Evolutionary conservation across 2,797 vertebrate genomes (phyloP).

Genomic region (Gambelia wislizenii): DNA sequence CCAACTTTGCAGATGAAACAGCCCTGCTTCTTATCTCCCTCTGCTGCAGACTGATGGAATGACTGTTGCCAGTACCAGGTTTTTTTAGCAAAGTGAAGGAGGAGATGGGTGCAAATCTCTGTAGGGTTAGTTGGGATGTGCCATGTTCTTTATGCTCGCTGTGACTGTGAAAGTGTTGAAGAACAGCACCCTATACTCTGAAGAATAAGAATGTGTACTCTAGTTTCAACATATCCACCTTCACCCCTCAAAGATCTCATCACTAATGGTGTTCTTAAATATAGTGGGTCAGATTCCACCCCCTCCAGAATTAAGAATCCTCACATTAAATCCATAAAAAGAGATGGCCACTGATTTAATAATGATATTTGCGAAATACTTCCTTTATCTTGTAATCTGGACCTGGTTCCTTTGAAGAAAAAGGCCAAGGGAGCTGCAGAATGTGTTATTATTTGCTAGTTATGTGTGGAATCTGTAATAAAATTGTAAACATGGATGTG

Average conservation of each 20-base stretch:
- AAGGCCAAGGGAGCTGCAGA: slow-evolving; percentile 17
- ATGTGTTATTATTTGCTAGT: slow-evolving; percentile 3
- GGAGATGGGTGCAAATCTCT: neutral
- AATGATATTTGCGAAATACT: neutral
- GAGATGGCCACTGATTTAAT: neutral
- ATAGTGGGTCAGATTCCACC: neutral
- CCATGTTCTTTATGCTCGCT: neutral
- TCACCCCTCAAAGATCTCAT: neutral
- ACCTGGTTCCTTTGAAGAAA: neutral
- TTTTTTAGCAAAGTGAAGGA: neutral
- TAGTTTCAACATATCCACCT: neutral
- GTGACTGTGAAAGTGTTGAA: neutral
- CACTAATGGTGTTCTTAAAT: neutral
- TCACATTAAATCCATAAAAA: neutral
- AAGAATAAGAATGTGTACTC: neutral
- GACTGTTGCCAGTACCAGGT: neutral
- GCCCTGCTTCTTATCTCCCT: neutral
- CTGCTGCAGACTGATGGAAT: neutral
- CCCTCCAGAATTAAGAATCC: neutral
- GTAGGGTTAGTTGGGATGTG: neutral
- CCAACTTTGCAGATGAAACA: neutral
- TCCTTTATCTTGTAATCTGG: neutral
- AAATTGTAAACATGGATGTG: slow-evolving; percentile 18
- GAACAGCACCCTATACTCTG: neutral
- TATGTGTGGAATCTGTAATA: slow-evolving; percentile 31